Conservation (phyloP, 2,888 invertebrate species). For the Lagria hirta region DNA sequence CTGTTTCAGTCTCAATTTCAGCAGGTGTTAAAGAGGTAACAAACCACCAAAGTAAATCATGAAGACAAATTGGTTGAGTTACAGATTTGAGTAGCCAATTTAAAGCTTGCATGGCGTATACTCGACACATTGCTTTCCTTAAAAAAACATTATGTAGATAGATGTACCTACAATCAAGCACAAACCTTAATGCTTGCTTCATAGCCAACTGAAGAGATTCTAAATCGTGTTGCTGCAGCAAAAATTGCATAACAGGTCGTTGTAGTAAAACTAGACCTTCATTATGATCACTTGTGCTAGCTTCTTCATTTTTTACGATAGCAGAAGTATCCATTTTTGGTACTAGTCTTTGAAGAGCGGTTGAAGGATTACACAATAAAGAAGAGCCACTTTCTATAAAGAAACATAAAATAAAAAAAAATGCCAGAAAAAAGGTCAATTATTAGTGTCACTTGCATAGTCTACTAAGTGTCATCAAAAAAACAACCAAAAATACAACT, state of each 20-base stretch:
- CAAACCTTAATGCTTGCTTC: constrained; percentile 80
- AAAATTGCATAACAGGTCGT: constrained; percentile 85
- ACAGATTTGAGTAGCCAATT: constrained; percentile 94
- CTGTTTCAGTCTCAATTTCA: constrained; percentile 57
- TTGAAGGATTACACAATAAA: constrained; percentile 85
- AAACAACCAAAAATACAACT: no score
- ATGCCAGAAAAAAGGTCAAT: constrained; percentile 2
- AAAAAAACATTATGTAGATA: constrained; percentile 15
- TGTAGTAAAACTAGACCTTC: constrained; percentile 65
- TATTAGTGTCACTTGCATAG: no score
- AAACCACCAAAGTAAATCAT: constrained; percentile 97
- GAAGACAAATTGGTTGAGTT: constrained; percentile 87
- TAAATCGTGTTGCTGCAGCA: constrained; percentile 82
- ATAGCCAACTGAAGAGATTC: constrained; percentile 81
- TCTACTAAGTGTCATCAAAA: no score
- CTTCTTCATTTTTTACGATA: constrained; percentile 52
- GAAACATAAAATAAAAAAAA: no score
- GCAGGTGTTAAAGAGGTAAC: constrained; percentile 76
- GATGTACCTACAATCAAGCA: no score
- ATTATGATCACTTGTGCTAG: constrained; percentile 49
- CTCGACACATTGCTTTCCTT: constrained; percentile 74
- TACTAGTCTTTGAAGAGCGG: constrained; percentile 79
- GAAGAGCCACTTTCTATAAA: constrained; percentile 73
- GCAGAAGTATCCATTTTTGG: constrained; percentile 63
- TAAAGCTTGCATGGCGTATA: constrained; percentile 89